Percentiles rank a stretch among this genome's conserved stretches.
These are phyloP conservation scores for Acanthurus tractus DNA, from an alignment of 2,797 vertebrate genomes.

Conservation along the genomic window DNA sequence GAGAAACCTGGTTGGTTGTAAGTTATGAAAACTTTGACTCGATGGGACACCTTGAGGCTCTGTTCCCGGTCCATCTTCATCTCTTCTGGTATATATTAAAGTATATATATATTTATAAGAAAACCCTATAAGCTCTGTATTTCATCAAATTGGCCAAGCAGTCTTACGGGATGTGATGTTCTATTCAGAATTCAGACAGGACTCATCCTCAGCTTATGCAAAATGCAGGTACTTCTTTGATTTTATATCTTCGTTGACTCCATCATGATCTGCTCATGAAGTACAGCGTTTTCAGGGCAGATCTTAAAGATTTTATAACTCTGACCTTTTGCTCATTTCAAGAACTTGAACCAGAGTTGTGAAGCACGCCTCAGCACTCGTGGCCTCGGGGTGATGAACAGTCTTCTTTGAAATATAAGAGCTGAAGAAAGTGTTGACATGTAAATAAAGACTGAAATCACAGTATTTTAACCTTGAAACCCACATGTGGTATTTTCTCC, in stretches of 20 bases:
- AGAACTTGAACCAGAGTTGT: constrained; percentile 14
- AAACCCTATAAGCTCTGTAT: not conserved
- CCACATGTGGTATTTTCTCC: not conserved
- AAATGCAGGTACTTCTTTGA: not conserved
- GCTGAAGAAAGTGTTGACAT: constrained; percentile 7
- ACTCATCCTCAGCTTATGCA: not conserved
- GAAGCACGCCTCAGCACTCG: constrained; percentile 1
- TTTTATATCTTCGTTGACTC: not conserved
- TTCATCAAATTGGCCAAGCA: not conserved
- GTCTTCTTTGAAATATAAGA: constrained; percentile 19
- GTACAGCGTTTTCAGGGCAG: not conserved
- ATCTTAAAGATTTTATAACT: constrained; percentile 4
- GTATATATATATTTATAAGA: not conserved
- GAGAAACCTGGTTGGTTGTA: constrained; percentile 13
- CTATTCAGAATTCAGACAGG: not conserved
- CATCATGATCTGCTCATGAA: not conserved
- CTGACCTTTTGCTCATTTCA: constrained; percentile 17
- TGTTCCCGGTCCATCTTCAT: constrained; percentile 17
- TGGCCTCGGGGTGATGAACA: constrained; percentile 19
- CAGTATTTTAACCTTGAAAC: constrained; percentile 16
- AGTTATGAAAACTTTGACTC: constrained; percentile 7
- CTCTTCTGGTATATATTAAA: not conserved
- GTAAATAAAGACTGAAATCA: constrained; percentile 26
- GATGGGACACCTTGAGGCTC: constrained; percentile 17
- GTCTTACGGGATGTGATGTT: not conserved